Percentiles rank a stretch among this genome's conserved stretches.
phyloP scores from a whole-genome alignment of 2,888 invertebrate genomes.

The Leptopilina syphax region DNA sequence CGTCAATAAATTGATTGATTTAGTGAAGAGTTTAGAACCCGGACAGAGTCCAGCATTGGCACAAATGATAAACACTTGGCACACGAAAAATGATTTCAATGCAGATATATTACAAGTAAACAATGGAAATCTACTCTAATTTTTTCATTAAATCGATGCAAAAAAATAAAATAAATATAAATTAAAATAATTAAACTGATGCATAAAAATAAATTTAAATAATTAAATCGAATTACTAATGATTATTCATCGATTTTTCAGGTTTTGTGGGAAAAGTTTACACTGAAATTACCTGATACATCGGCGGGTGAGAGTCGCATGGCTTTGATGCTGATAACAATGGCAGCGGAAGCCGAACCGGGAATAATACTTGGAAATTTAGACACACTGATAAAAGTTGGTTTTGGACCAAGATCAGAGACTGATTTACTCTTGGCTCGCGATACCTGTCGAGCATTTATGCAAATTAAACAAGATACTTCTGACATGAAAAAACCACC shows the following conservation, averaged over 20 bases:
- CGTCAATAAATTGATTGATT: slow-evolving; percentile 65
- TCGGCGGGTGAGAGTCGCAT: slow-evolving; percentile 85
- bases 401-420: slow-evolving; percentile 80
- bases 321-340: slow-evolving; percentile 87
- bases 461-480: slow-evolving; percentile 76
- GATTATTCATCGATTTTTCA: slow-evolving; percentile 75
- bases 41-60: slow-evolving; percentile 68
- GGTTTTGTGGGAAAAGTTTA: slow-evolving; percentile 91
- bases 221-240: no score
- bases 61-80: slow-evolving; percentile 68
- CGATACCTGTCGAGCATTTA: slow-evolving; percentile 80
- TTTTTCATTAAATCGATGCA: no score
- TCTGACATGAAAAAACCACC: slow-evolving; percentile 72
- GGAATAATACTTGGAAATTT: slow-evolving; percentile 84
- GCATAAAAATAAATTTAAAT: no score
- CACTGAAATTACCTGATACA: slow-evolving; percentile 84
- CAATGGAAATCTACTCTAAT: slow-evolving; percentile 56
- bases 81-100: slow-evolving; percentile 62
- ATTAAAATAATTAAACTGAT: no score
- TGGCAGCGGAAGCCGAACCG: slow-evolving; percentile 83
- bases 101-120: slow-evolving; percentile 67
- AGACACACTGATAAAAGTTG: slow-evolving; percentile 85
- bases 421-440: slow-evolving; percentile 79
- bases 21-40: slow-evolving; percentile 66
- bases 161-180: slow-evolving; percentile 67